phyloP scores from a whole-genome alignment of 2,113 vertebrate species.

The Tragelaphus strepsiceros region DNA sequence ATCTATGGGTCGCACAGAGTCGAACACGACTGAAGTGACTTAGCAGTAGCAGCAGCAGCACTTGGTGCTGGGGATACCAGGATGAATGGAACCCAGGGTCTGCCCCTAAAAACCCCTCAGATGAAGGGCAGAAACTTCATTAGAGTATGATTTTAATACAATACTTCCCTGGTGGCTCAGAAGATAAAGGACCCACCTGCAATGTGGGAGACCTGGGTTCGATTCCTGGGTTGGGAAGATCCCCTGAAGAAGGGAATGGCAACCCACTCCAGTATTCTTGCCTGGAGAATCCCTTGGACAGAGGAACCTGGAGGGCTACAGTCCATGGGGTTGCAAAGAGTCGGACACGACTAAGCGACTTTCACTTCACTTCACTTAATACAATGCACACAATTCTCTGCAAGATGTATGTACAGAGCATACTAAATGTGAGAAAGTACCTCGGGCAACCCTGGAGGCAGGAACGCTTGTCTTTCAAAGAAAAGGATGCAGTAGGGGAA shows the following conservation, averaged over 20 bases:
- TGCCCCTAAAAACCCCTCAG: background rate
- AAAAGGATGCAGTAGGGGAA: background rate
- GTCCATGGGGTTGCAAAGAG: background rate
- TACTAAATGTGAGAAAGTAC: background rate
- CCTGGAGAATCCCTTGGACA: background rate
- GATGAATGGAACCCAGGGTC: background rate
- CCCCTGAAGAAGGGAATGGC: background rate
- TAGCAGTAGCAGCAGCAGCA: no score
- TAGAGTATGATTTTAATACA: background rate
- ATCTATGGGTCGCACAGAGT: no score
- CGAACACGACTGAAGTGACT: no score
- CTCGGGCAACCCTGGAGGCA: background rate
- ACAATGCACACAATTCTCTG: background rate
- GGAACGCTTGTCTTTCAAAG: background rate
- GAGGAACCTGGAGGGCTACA: background rate
- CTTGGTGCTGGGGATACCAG: background rate
- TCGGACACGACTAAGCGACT: accelerated
- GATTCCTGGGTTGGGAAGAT: accelerated
- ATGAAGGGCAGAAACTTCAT: background rate
- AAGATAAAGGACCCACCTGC: background rate
- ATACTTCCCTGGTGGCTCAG: background rate
- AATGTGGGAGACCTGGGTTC: background rate
- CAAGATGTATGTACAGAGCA: background rate
- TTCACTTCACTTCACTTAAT: background rate
- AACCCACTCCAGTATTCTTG: background rate